Percentiles rank a stretch among this genome's conserved stretches.
phyloP scores from a whole-genome alignment of 2,797 vertebrate genomes.

The Euthynnus affinis region DNA sequence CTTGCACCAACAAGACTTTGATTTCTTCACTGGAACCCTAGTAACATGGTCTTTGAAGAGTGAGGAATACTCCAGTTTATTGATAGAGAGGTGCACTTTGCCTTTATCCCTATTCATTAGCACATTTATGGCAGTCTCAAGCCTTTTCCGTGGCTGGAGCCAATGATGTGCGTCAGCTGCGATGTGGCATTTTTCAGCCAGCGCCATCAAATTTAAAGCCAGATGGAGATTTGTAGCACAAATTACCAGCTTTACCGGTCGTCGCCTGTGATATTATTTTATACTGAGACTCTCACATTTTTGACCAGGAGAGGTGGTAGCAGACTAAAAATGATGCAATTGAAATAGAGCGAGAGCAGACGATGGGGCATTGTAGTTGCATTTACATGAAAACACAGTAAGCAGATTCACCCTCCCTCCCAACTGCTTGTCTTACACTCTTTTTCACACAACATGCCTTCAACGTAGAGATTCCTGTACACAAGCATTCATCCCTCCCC shows the following conservation, averaged over 20 bases:
- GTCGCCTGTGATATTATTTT: slow-evolving; percentile 20
- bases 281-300: not conserved
- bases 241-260: slow-evolving; percentile 33
- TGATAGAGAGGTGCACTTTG: slow-evolving; percentile 36
- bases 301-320: slow-evolving; percentile 3
- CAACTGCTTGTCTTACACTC: not conserved
- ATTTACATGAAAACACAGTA: slow-evolving; percentile 13
- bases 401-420: slow-evolving; percentile 3
- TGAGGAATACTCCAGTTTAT: slow-evolving; percentile 29
- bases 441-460: not conserved
- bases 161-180: slow-evolving; percentile 48
- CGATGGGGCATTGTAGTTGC: not conserved
- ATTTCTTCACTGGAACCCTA: slow-evolving; percentile 25
- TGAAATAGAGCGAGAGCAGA: not conserved
- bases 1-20: slow-evolving; percentile 27
- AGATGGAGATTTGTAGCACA: slow-evolving; percentile 45
- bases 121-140: slow-evolving; percentile 46
- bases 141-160: slow-evolving; percentile 50
- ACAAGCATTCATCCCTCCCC: not conserved
- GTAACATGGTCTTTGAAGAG: slow-evolving; percentile 43
- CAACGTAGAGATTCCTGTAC: not conserved
- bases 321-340: not conserved
- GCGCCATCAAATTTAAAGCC: slow-evolving; percentile 50
- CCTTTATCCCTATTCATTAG: slow-evolving; percentile 31
- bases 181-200: slow-evolving; percentile 51